Conservation (phyloP, 1,140 invertebrate genomes). For the Notospermus geniculatus region DNA sequence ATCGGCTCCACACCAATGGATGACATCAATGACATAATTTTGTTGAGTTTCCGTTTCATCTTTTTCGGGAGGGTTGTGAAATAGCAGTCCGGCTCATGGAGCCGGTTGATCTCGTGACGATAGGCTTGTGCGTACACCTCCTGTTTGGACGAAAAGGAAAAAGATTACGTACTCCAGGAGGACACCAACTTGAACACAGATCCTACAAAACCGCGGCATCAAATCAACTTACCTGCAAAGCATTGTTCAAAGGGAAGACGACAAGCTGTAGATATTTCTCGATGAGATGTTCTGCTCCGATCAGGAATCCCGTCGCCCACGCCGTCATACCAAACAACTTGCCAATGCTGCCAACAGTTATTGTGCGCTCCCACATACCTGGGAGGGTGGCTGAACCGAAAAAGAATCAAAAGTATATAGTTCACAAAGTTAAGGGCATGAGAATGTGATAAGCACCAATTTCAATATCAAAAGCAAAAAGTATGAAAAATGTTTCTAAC, state of each 20-base stretch:
- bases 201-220: no score
- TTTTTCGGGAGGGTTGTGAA: conserved; percentile 77
- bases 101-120: conserved; percentile 76
- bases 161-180: conserved; percentile 80
- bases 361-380: conserved; percentile 96
- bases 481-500: no score
- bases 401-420: no score
- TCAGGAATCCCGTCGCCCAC: conserved; percentile 84
- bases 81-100: conserved; percentile 74
- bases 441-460: not conserved
- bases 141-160: conserved; percentile 74
- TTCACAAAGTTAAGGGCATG: no score
- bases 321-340: conserved; percentile 98
- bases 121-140: conserved; percentile 90
- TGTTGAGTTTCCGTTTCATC: conserved; percentile 80
- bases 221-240: no score
- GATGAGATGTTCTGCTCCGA: conserved; percentile 58
- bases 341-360: conserved; percentile 95
- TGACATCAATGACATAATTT: conserved; percentile 70
- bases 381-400: conserved; percentile 72
- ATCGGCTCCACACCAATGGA: conserved; percentile 87
- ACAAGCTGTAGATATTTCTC: conserved; percentile 1
- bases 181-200: conserved; percentile 90
- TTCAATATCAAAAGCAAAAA: no score
- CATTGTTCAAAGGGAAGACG: no score